Evolutionary conservation across 2,113 vertebrate genomes (phyloP).

Genomic region (Brienomyrus brachyistius): DNA sequence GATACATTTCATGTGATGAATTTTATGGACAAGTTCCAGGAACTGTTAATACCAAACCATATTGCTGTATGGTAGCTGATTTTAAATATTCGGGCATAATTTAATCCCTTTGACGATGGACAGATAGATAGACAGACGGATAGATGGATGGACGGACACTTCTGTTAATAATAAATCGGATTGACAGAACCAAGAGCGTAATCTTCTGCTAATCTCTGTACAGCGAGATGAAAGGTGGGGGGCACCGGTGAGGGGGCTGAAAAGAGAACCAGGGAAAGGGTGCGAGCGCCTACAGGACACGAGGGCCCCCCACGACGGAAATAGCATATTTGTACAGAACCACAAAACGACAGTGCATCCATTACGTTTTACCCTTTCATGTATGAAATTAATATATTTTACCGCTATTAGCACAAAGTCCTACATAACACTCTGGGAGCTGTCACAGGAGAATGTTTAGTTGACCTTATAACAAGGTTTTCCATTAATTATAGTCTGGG

Average conservation of each 20-base stretch:
- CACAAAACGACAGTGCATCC: neutral
- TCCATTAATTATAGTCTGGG: neutral
- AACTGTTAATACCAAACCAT: neutral
- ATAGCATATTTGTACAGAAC: neutral
- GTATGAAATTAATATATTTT: neutral
- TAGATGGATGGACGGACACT: no score
- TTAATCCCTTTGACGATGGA: neutral
- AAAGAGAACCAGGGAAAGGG: neutral
- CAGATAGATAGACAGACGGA: neutral
- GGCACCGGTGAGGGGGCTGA: neutral
- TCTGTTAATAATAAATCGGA: neutral
- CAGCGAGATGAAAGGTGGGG: neutral
- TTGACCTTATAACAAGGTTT: neutral
- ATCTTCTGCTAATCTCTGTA: neutral
- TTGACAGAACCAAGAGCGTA: neutral
- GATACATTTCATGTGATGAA: neutral
- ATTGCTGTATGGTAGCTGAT: neutral
- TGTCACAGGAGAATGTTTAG: neutral
- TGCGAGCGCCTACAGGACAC: neutral
- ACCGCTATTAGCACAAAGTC: neutral
- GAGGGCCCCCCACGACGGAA: neutral
- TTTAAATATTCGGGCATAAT: neutral
- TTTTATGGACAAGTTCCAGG: neutral
- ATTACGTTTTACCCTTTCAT: neutral
- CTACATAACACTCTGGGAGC: neutral